Conservation (phyloP, 2,113 vertebrate species). For the Actenoides hombroni region DNA sequence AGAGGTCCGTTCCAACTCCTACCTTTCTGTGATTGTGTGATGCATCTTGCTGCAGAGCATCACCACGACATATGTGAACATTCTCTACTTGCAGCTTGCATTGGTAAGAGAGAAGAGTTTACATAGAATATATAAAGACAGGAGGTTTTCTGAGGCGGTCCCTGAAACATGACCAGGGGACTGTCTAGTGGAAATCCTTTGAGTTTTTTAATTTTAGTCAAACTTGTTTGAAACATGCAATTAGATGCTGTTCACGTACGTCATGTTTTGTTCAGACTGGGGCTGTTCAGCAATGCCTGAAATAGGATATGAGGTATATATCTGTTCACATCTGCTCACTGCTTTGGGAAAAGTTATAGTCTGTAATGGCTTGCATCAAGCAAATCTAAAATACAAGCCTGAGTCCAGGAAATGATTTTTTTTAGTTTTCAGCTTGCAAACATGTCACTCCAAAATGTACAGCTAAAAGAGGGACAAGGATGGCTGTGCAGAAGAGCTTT, state of each 20-base stretch:
- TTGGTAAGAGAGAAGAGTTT: not conserved
- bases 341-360: not conserved
- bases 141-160: not conserved
- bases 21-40: not conserved
- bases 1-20: not conserved
- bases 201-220: not conserved
- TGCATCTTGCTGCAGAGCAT: not conserved
- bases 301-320: not conserved
- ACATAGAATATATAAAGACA: not conserved
- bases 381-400: not conserved
- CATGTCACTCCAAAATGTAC: not conserved
- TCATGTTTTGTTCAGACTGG: not conserved
- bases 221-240: not conserved
- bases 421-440: not conserved
- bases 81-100: not conserved
- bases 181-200: not conserved
- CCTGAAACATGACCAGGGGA: not conserved
- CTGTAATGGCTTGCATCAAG: not conserved
- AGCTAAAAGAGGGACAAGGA: not conserved
- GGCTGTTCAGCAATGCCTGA: not conserved
- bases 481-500: not conserved
- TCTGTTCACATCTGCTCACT: not conserved
- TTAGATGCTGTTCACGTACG: not conserved
- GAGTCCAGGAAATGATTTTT: not conserved
- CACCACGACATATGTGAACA: rapidly evolving